phyloP scores from a whole-genome alignment of 2,797 vertebrate species.

The Pogonophryne albipinna region DNA sequence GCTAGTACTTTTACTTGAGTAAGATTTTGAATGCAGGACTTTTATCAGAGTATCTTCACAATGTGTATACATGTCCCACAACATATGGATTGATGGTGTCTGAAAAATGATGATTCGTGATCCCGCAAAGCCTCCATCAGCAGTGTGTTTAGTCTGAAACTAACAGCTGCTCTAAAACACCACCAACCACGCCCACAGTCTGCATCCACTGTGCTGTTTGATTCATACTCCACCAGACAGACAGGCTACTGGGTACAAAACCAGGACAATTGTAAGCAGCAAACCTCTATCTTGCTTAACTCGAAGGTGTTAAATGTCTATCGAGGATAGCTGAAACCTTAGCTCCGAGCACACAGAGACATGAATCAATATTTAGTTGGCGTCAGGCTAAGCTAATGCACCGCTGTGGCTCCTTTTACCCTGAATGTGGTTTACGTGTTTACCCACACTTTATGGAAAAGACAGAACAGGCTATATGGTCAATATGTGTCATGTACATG shows the following conservation, averaged over 20 bases:
- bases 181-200: conserved; percentile 76
- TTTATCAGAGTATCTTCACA: too few relatives aligned
- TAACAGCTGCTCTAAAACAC: conserved; percentile 54
- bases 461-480: rapidly evolving
- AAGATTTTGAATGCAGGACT: too few relatives aligned
- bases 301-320: conserved; percentile 16
- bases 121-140: conserved; percentile 2
- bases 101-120: too few relatives aligned
- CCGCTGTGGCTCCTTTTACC: too few relatives aligned
- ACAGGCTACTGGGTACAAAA: not conserved
- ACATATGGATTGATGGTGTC: too few relatives aligned
- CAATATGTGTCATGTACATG: not conserved
- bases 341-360: conserved; percentile 24
- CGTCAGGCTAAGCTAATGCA: conserved; percentile 22
- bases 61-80: too few relatives aligned
- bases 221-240: conserved; percentile 1
- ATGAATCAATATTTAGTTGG: conserved; percentile 53
- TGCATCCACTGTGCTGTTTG: conserved; percentile 12
- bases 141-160: conserved; percentile 46
- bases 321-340: conserved; percentile 28
- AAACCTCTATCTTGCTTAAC: not conserved
- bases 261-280: rapidly evolving
- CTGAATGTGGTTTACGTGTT: not conserved
- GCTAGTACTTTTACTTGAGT: too few relatives aligned
- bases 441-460: rapidly evolving